phyloP scores from a whole-genome alignment of 2,888 invertebrate species.

The Melanostoma mellinum region DNA sequence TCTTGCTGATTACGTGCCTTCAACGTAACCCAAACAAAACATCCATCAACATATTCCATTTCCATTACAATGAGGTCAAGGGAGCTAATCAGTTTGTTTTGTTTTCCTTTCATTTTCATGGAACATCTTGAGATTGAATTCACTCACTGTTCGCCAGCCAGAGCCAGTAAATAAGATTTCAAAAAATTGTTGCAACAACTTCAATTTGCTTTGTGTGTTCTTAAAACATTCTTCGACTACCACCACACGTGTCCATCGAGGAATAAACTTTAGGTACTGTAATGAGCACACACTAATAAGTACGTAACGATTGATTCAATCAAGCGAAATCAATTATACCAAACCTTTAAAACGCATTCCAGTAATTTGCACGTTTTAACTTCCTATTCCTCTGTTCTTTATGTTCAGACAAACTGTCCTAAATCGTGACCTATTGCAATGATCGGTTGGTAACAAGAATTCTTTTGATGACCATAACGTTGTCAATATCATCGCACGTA shows the following conservation, averaged over 20 bases:
- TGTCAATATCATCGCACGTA: slow-evolving; percentile 38
- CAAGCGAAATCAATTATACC: neutral
- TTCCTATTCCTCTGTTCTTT: slow-evolving; percentile 50
- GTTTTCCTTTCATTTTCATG: neutral
- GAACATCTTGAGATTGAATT: too few species aligned
- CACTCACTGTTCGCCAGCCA: too few species aligned
- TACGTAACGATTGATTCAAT: neutral
- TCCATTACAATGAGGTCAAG: slow-evolving; percentile 34
- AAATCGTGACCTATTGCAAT: slow-evolving; percentile 58
- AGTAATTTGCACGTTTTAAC: slow-evolving; percentile 53
- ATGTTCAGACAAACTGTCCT: slow-evolving; percentile 52
- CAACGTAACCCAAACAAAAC: too few species aligned
- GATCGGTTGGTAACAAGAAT: slow-evolving; percentile 25
- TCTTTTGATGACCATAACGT: slow-evolving; percentile 57
- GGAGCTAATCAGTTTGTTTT: slow-evolving; percentile 17
- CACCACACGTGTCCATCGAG: too few species aligned
- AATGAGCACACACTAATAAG: too few species aligned
- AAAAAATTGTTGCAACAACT: neutral
- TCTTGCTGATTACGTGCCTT: too few species aligned
- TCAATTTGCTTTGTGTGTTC: too few species aligned
- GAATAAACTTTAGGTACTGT: too few species aligned
- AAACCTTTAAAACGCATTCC: neutral
- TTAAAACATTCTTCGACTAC: too few species aligned
- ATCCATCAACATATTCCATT: neutral
- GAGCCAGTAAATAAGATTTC: too few species aligned